phyloP scores from a whole-genome alignment of 2,113 vertebrate species.

The Cottus gobio region DNA sequence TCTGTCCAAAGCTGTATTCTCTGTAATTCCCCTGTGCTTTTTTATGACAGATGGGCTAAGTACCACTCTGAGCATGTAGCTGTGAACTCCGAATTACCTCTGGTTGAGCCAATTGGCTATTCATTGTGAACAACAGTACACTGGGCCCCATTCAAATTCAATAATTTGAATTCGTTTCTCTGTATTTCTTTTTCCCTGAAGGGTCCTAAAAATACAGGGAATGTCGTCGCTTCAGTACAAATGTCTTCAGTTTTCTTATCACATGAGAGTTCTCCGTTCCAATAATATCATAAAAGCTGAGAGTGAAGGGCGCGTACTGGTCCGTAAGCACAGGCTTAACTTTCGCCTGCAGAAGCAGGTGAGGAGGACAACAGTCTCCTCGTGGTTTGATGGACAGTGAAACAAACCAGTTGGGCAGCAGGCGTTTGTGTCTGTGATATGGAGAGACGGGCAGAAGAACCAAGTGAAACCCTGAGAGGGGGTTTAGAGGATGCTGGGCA shows the following conservation, averaged over 20 bases:
- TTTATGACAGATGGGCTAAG: constrained; percentile 62
- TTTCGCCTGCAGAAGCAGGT: constrained; percentile 44
- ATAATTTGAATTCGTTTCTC: constrained; percentile 46
- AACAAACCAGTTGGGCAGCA: constrained; percentile 72
- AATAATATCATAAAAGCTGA: neutral
- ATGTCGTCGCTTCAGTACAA: neutral
- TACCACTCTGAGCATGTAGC: constrained; percentile 62
- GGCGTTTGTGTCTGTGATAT: constrained; percentile 50
- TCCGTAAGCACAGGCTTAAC: constrained; percentile 10
- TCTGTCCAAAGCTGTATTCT: constrained; percentile 58
- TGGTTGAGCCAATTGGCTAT: constrained; percentile 61
- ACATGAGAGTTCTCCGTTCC: constrained; percentile 19
- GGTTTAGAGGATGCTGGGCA: neutral
- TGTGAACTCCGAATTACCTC: constrained; percentile 77
- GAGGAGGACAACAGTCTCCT: constrained; percentile 52
- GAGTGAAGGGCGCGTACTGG: neutral
- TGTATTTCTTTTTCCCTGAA: constrained; percentile 4
- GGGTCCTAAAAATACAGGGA: neutral
- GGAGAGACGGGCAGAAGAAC: constrained; percentile 46
- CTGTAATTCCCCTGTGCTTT: constrained; percentile 41
- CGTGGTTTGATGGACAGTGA: constrained; percentile 61
- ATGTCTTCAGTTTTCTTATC: neutral
- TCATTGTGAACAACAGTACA: constrained; percentile 57
- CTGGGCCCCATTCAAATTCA: constrained; percentile 55
- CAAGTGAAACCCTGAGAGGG: constrained; percentile 25